These are phyloP conservation scores for Ptilodon capucinus DNA, from an alignment of 2,888 invertebrate genomes.

Conservation along the genomic window DNA sequence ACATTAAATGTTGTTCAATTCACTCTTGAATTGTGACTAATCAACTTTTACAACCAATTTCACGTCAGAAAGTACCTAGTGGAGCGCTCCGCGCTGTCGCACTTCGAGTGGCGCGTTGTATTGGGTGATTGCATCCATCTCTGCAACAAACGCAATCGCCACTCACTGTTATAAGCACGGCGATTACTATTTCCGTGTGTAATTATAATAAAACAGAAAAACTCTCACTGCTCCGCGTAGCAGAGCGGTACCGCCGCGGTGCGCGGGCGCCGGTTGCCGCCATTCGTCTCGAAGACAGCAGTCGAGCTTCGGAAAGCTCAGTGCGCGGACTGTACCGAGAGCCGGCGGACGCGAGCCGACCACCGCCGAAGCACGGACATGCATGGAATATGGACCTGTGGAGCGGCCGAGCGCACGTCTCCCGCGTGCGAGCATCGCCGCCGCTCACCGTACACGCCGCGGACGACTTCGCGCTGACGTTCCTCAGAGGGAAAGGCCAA, in stretches of 20 bases:
- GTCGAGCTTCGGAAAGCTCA: slow-evolving; percentile 59
- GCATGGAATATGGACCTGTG: slow-evolving; percentile 87
- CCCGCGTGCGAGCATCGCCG: slow-evolving; percentile 84
- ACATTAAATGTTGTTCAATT: neutral
- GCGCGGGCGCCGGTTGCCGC: slow-evolving; percentile 38
- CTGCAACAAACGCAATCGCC: neutral
- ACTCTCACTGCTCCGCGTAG: slow-evolving; percentile 48
- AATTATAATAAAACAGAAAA: slow-evolving; percentile 34
- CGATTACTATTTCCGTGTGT: slow-evolving; percentile 27
- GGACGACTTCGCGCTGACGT: slow-evolving; percentile 90
- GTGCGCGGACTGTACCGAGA: slow-evolving; percentile 66
- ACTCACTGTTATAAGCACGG: slow-evolving; percentile 1
- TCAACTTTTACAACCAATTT: neutral
- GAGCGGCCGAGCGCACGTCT: slow-evolving; percentile 85
- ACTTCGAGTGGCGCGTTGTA: neutral
- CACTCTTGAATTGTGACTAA: neutral
- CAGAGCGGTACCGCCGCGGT: slow-evolving; percentile 32
- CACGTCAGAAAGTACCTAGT: neutral
- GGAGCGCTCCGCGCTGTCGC: neutral
- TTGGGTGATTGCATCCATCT: neutral
- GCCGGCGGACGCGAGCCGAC: slow-evolving; percentile 65
- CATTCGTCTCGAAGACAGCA: slow-evolving; percentile 32
- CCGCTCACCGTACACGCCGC: slow-evolving; percentile 88
- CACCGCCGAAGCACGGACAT: slow-evolving; percentile 53
- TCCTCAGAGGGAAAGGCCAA: slow-evolving; percentile 87